Conservation (phyloP, 2,888 invertebrate species). For the Orgyia antiqua region DNA sequence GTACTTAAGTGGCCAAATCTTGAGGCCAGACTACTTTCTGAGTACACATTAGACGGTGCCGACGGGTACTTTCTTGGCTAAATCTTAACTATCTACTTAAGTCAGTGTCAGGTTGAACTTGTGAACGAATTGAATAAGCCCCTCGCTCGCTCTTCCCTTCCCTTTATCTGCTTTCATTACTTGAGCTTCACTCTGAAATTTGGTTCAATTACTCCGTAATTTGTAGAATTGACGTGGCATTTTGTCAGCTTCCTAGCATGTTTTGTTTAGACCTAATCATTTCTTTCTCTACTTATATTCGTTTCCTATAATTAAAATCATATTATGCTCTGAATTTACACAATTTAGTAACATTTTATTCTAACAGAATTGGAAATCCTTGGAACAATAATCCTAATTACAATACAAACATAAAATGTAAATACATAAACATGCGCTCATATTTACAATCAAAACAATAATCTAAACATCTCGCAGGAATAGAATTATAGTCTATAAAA, state of each 20-base stretch:
- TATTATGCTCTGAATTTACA: no score
- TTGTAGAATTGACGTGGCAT: constrained; percentile 65
- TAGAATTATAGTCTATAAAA: constrained; percentile 22
- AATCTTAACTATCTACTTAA: constrained; percentile 73
- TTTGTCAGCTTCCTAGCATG: constrained; percentile 60
- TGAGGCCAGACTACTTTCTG: constrained; percentile 65
- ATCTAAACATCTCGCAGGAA: no score
- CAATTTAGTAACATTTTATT: no score
- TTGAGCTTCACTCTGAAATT: constrained; percentile 66
- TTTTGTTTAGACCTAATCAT: constrained; percentile 39
- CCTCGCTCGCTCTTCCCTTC: constrained; percentile 46
- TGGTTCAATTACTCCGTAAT: constrained; percentile 69
- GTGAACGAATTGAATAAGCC: constrained; percentile 63
- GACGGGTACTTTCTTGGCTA: constrained; percentile 55
- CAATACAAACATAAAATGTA: no score
- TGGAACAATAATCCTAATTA: no score
- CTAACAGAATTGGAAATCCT: no score
- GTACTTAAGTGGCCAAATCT: constrained; percentile 70
- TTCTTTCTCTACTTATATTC: constrained; percentile 28
- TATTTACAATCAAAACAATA: no score
- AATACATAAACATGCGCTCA: no score
- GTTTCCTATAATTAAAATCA: no score
- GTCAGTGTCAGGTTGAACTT: constrained; percentile 59
- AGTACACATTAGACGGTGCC: constrained; percentile 68
- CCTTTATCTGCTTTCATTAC: constrained; percentile 70